Evolutionary conservation across 1,140 invertebrate species (phyloP), one percentile per base, ranked within the genome.

Genomic region (Brachionus manjavacas): DNA sequence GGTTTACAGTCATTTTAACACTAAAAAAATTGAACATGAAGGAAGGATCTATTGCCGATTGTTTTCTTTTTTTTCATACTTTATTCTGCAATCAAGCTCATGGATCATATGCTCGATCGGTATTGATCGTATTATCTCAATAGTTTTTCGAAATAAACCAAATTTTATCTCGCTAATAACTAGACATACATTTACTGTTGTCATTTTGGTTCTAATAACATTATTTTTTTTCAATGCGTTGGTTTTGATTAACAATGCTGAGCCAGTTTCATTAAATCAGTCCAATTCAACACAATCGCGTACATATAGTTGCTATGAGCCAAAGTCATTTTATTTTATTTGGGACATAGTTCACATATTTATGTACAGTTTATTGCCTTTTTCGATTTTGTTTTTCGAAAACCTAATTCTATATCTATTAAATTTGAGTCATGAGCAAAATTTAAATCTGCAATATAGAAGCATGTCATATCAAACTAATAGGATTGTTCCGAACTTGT

Each of bases 281-380:
- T 31, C 25, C 14, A 70, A 31, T 16, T 31, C 70, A 11, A 39
- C 16, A 39, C 1, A 46, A n/a, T n/a, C 8, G 8, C 23, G 14
- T 8, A 2, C 35, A 20, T 72, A 31, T 20, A 25, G 2, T 72
- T 72, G 70, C 11, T 72, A 72, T 11, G 70, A 72, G 20, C 70
- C 70, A 6, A 72, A 72, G 14, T 39, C 25, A 11, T 72, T 72
- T 46, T 72, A 41, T 46, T 20, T 46, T 23, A 46, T 72, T 16
- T 72, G 70, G 70, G 70, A 72, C 23, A 72, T 72, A n/a, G 70
- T 41, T 8, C 70, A 72, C 25, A 72, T 72, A 72, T 23, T 72
- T 23, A 46, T 72, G 70, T 72, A 72, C 25, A 72, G 70, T 31
- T 16, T 72, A 3, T 16, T 72, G 70, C 70, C 70, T 8, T 72